These are phyloP conservation scores for Apis laboriosa DNA, from an alignment of 1,140 invertebrate species.

Conservation along the genomic window DNA sequence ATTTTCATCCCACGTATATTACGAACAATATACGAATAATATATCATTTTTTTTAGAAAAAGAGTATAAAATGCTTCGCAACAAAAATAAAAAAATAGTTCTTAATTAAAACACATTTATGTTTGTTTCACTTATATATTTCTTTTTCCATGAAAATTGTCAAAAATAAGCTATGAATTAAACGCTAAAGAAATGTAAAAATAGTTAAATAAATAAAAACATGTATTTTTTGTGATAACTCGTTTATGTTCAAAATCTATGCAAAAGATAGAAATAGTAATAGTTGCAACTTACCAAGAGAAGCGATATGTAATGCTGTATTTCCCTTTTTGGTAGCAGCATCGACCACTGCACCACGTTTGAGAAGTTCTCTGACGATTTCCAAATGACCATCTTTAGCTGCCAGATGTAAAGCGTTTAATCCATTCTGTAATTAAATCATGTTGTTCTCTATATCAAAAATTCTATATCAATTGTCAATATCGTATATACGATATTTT, in stretches of 20 bases:
- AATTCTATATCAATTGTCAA: neutral
- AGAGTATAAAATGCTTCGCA: neutral
- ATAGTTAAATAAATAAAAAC: neutral
- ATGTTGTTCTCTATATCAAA: neutral
- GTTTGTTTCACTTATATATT: too few species aligned
- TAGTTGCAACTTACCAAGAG: conserved; percentile 85
- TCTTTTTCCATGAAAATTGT: too few species aligned
- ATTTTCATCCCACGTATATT: conserved; percentile 32
- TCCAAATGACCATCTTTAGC: conserved; percentile 98
- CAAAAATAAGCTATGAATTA: too few species aligned
- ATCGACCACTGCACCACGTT: conserved; percentile 95
- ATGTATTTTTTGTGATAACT: neutral
- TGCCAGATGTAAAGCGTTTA: conserved; percentile 98
- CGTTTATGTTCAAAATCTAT: neutral
- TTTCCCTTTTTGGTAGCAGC: conserved; percentile 99
- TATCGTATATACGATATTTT: neutral
- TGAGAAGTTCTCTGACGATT: conserved; percentile 95
- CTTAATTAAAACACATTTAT: neutral
- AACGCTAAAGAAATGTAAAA: neutral
- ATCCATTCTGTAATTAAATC: conserved; percentile 89
- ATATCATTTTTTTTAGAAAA: neutral
- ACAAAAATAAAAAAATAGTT: neutral
- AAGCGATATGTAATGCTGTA: conserved; percentile 99
- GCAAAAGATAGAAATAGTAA: conserved; percentile 9
- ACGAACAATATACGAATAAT: neutral